phyloP scores from a whole-genome alignment of 2,113 vertebrate genomes.

The Trinectes maculatus region DNA sequence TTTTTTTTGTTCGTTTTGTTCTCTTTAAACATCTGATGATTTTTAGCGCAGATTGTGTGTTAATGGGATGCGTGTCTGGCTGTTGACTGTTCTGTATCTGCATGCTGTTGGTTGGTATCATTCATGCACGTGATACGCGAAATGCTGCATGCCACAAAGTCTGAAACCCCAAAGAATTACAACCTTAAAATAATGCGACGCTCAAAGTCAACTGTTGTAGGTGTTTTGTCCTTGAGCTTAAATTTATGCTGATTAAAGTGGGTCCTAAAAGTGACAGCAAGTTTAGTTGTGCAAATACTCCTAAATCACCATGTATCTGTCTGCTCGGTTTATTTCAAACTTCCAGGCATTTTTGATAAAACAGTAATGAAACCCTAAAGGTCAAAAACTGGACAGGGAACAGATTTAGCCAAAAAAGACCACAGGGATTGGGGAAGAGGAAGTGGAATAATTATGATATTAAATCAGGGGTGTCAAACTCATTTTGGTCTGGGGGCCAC shows the following conservation, averaged over 20 bases:
- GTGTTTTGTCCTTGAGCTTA: neutral
- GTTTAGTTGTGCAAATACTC: neutral
- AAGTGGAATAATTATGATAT: neutral
- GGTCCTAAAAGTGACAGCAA: neutral
- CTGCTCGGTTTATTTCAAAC: neutral
- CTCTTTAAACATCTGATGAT: constrained; percentile 34
- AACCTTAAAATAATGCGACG: neutral
- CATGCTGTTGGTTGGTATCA: constrained; percentile 67
- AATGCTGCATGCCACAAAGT: constrained; percentile 64
- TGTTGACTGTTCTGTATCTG: constrained; percentile 55
- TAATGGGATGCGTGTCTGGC: constrained; percentile 51
- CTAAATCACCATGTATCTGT: neutral
- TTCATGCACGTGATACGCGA: constrained; percentile 58
- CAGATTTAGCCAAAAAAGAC: constrained; percentile 23
- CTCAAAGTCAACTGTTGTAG: neutral
- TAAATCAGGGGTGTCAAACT: no score
- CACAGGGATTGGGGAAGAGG: neutral
- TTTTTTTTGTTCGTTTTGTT: constrained; percentile 24
- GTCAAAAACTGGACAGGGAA: no score
- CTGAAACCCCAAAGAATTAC: constrained; percentile 15
- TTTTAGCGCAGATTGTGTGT: constrained; percentile 38
- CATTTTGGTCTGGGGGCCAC: no score
- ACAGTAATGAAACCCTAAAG: no score
- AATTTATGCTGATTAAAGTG: neutral
- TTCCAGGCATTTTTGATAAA: no score